phyloP scores from a whole-genome alignment of 2,888 invertebrate species.

The Spodoptera picta region DNA sequence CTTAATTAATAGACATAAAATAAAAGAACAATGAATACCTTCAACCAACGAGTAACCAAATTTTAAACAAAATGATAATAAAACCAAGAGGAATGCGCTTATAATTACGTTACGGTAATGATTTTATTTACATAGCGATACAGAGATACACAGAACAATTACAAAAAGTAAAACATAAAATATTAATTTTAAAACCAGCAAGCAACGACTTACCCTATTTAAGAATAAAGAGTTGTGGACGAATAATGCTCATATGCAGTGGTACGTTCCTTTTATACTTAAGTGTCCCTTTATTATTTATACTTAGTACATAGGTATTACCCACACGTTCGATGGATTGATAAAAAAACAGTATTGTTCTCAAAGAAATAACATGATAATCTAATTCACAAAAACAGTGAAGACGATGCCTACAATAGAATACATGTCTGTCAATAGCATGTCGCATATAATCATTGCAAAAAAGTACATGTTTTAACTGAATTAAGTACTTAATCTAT shows the following conservation, averaged over 20 bases:
- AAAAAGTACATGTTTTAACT: no score
- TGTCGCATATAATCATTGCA: no score
- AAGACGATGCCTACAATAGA: background rate
- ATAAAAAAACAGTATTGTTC: conserved; percentile 24
- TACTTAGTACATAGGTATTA: conserved; percentile 4
- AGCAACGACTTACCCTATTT: conserved; percentile 34
- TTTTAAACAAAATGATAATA: background rate
- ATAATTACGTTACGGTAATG: conserved; percentile 6
- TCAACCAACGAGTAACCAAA: background rate
- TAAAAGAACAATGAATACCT: background rate
- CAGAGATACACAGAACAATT: background rate
- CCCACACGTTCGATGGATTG: conserved; percentile 2
- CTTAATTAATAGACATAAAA: background rate
- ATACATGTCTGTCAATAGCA: background rate
- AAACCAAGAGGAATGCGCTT: background rate
- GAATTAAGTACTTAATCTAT: no score
- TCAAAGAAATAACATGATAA: background rate
- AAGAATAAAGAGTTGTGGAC: conserved; percentile 14
- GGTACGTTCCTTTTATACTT: conserved; percentile 37
- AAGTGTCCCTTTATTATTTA: conserved; percentile 10
- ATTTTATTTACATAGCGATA: conserved; percentile 3
- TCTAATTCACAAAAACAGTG: background rate
- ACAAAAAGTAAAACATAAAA: background rate
- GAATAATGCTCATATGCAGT: conserved; percentile 23
- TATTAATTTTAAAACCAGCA: background rate